Percentiles rank a stretch among this genome's conserved stretches.
Evolutionary conservation across 2,113 vertebrate species (phyloP).

Genomic region (Pseudolaguvia tuberculata): DNA sequence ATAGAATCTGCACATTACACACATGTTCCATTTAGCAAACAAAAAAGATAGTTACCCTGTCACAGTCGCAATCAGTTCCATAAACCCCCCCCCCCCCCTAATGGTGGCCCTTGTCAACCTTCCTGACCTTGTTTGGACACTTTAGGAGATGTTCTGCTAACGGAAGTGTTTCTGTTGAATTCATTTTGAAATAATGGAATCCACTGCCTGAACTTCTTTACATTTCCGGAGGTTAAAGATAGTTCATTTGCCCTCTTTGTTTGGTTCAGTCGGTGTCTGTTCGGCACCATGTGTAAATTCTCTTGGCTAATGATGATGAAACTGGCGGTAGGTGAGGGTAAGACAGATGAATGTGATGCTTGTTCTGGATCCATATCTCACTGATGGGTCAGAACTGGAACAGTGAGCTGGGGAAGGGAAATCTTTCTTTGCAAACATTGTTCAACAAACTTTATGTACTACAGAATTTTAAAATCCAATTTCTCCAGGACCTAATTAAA

Average conservation of each 20-base stretch:
- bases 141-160: not conserved
- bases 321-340: too few species aligned
- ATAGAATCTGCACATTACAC: too few species aligned
- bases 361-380: not conserved
- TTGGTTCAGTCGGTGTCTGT: too few species aligned
- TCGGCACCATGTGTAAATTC: too few species aligned
- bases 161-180: not conserved
- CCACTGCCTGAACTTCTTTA: not conserved
- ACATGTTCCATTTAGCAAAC: not conserved
- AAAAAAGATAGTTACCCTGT: not conserved
- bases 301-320: too few species aligned
- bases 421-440: not conserved
- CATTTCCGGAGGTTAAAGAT: too few species aligned
- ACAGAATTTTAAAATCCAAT: too few species aligned
- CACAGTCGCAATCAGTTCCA: not conserved
- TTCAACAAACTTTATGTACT: not conserved
- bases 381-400: not conserved
- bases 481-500: not conserved
- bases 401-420: not conserved
- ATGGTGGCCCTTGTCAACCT: not conserved
- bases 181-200: not conserved
- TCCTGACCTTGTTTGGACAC: not conserved
- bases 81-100: too few species aligned
- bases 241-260: too few species aligned
- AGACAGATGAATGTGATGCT: not conserved